These are phyloP conservation scores for Chroicocephalus ridibundus DNA, from an alignment of 2,113 vertebrate genomes.

Conservation along the genomic window DNA sequence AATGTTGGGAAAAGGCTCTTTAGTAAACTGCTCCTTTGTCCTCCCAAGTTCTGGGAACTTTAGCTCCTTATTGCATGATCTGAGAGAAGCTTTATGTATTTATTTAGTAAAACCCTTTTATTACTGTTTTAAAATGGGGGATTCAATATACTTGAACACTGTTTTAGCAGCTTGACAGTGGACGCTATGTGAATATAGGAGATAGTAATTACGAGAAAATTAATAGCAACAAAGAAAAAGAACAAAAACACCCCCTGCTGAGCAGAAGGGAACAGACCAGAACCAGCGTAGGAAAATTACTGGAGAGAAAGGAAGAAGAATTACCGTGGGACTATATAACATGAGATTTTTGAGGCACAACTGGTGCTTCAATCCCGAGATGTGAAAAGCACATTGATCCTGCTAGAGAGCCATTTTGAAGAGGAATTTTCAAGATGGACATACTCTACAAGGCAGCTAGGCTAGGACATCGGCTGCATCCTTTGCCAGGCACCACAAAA, in stretches of 20 bases:
- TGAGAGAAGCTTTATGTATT: background rate
- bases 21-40: slow-evolving; percentile 25
- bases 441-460: background rate
- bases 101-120: background rate
- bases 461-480: background rate
- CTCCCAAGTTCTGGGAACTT: slow-evolving; percentile 16
- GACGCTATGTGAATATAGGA: background rate
- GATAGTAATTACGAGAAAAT: background rate
- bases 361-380: background rate
- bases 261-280: background rate
- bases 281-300: background rate
- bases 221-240: background rate
- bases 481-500: background rate
- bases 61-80: background rate
- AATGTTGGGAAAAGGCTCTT: background rate
- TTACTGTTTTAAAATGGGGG: background rate
- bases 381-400: background rate
- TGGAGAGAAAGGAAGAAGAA: background rate
- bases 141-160: background rate
- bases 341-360: background rate
- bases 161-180: background rate
- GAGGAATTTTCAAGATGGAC: background rate
- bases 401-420: background rate
- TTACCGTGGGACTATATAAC: background rate
- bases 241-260: background rate